Evolutionary conservation across 1,140 invertebrate genomes (phyloP).

Genomic region (Polypedilum pembai): DNA sequence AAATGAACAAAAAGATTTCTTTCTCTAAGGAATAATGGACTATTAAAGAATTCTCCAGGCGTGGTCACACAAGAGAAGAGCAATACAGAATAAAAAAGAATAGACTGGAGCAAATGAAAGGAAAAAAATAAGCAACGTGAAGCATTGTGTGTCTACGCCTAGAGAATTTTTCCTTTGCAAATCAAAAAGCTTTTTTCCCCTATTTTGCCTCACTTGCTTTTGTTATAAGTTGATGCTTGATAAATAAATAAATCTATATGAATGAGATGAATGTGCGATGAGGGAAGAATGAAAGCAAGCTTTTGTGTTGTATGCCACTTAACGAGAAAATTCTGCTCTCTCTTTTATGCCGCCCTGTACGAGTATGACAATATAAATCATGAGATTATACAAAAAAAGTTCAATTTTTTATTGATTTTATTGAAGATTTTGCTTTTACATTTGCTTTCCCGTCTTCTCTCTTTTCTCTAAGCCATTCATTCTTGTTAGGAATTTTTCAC

Average conservation of each 20-base stretch:
- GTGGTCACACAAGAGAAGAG: no score
- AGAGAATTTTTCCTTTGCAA: not conserved
- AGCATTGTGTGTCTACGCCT: no score
- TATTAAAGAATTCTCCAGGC: no score
- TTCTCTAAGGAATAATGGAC: no score
- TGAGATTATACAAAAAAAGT: not conserved
- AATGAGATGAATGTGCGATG: no score
- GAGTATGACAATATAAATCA: not conserved
- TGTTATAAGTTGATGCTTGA: no score
- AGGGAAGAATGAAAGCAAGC: no score
- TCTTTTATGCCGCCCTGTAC: not conserved
- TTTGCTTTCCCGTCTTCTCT: not conserved
- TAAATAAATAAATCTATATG: no score
- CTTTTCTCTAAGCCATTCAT: not conserved
- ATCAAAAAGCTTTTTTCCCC: not conserved
- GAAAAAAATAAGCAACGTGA: no score
- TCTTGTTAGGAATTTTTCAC: not conserved
- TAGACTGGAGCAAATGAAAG: no score
- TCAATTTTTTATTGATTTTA: not conserved
- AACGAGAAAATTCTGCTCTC: not conserved
- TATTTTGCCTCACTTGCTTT: not conserved
- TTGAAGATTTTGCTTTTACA: not conserved
- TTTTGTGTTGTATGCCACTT: not conserved
- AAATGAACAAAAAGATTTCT: no score
- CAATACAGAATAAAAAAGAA: no score